phyloP scores from a whole-genome alignment of 2,797 vertebrate genomes.

The Gymnothorax reevesii region DNA sequence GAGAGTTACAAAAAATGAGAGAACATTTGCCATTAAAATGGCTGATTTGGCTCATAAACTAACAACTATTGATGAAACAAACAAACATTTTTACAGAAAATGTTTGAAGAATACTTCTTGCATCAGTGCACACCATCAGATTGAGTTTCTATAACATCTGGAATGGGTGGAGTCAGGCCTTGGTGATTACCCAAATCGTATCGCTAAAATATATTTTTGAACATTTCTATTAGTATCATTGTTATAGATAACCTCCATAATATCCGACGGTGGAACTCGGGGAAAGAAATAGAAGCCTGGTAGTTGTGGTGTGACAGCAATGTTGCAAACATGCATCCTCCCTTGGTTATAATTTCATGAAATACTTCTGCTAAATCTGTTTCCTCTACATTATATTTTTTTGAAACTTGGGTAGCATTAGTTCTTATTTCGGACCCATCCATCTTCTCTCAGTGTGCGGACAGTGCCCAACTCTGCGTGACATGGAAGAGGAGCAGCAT shows the following conservation, averaged over 20 bases:
- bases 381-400: constrained; percentile 7
- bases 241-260: neutral
- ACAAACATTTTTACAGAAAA: too few species aligned
- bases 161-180: too few species aligned
- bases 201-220: neutral
- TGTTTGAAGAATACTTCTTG: too few species aligned
- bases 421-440: neutral
- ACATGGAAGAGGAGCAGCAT: constrained; percentile 58
- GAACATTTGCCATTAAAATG: too few species aligned
- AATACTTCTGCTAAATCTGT: neutral
- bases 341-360: neutral
- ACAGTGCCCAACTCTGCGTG: constrained; percentile 47
- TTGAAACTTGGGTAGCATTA: neutral
- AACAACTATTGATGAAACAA: too few species aligned
- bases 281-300: neutral
- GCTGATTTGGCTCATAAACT: too few species aligned
- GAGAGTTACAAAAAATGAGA: too few species aligned
- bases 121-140: too few species aligned
- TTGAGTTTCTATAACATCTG: too few species aligned
- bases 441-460: constrained; percentile 29
- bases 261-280: neutral
- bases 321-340: constrained; percentile 19
- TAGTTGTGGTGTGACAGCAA: neutral
- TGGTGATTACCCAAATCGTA: neutral
- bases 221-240: neutral